Conservation (phyloP, 1,140 invertebrate species). For the Phocides pigmalion region DNA sequence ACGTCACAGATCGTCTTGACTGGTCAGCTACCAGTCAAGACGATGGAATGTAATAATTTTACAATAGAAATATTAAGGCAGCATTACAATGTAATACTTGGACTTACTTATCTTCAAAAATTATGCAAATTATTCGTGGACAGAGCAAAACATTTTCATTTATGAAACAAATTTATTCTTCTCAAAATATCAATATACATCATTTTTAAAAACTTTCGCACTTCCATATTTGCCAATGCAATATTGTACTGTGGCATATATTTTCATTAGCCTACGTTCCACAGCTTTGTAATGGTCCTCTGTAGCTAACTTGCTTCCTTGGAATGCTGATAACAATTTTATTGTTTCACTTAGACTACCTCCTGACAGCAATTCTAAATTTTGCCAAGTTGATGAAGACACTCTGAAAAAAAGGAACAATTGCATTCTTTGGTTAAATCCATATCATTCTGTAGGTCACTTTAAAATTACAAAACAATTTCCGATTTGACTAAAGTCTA, state of each 20-base stretch:
- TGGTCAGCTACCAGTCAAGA: too few species aligned
- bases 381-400: constrained; percentile 87
- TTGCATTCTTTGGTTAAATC: background rate
- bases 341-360: constrained; percentile 86
- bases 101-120: too few species aligned
- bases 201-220: constrained; percentile 66
- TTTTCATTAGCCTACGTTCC: constrained; percentile 89
- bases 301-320: constrained; percentile 71
- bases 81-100: too few species aligned
- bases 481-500: too few species aligned
- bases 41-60: too few species aligned
- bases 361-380: constrained; percentile 88
- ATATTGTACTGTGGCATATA: constrained; percentile 90
- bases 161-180: constrained; percentile 4
- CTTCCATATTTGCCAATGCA: constrained; percentile 86
- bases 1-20: too few species aligned
- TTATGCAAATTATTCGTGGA: too few species aligned
- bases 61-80: too few species aligned
- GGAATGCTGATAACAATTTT: constrained; percentile 61
- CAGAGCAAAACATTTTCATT: background rate
- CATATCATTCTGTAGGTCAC: too few species aligned
- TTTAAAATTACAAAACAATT: too few species aligned
- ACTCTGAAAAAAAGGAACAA: constrained; percentile 84
- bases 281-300: constrained; percentile 90
- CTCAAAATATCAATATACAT: constrained; percentile 10